phyloP scores from a whole-genome alignment of 2,113 vertebrate species.

The Brachypteracias leptosomus region DNA sequence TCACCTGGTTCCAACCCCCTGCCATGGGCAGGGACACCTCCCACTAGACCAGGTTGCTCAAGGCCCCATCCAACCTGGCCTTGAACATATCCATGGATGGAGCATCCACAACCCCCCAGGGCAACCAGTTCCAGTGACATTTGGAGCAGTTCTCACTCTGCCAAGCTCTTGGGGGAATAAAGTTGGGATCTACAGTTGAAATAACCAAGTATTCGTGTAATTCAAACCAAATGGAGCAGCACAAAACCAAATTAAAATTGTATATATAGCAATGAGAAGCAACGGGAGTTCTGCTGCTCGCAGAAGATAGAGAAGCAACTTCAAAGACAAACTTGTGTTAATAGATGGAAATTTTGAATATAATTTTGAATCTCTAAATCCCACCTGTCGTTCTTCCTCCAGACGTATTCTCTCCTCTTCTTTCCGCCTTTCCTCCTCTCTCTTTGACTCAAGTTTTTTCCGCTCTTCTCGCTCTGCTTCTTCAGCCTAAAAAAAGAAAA shows the following conservation, averaged over 20 bases:
- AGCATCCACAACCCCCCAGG: too few relatives aligned
- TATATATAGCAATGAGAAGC: neutral
- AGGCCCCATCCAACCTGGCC: too few relatives aligned
- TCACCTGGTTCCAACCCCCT: too few relatives aligned
- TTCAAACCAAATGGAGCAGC: neutral
- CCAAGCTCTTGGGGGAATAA: neutral
- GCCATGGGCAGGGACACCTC: too few relatives aligned
- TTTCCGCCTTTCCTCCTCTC: constrained; percentile 87
- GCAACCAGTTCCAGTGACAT: too few relatives aligned
- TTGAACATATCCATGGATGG: too few relatives aligned
- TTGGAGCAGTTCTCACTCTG: neutral
- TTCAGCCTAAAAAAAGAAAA: constrained; percentile 78
- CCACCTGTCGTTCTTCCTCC: constrained; percentile 81
- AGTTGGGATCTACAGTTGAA: neutral
- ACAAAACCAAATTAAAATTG: neutral
- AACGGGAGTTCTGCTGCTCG: neutral
- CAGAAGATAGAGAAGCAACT: neutral
- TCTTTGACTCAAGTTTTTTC: constrained; percentile 84
- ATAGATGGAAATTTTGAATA: too few relatives aligned
- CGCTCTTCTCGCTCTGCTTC: constrained; percentile 92
- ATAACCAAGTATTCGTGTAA: neutral
- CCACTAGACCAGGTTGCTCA: too few relatives aligned
- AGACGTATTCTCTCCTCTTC: constrained; percentile 85
- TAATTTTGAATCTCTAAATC: neutral
- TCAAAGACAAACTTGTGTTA: neutral